These are phyloP conservation scores for Drosophila albomicans DNA, from an alignment of 1,140 invertebrate genomes.

Conservation along the genomic window DNA sequence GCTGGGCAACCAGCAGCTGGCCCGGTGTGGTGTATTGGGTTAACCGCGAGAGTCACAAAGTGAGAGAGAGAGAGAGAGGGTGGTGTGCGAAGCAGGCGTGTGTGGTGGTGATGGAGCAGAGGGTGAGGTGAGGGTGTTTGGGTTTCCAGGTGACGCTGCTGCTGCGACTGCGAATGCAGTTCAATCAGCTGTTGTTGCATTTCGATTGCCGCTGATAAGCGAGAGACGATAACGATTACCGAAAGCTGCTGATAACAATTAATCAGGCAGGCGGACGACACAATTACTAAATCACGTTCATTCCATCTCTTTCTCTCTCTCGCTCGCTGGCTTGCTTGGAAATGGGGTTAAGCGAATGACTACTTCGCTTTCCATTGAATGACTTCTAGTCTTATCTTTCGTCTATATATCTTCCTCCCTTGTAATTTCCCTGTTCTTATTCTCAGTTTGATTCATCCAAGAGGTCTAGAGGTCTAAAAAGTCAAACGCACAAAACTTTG, in stretches of 20 bases:
- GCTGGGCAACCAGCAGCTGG: not conserved
- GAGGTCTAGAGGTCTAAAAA: too few relatives aligned
- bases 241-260: conserved; percentile 23
- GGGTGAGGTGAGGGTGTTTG: not conserved
- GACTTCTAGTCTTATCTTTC: too few relatives aligned
- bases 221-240: conserved; percentile 22
- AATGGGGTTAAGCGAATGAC: not conserved
- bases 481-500: too few relatives aligned
- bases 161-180: not conserved
- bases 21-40: not conserved
- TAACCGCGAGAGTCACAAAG: not conserved
- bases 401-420: not conserved
- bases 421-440: too few relatives aligned
- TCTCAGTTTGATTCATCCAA: too few relatives aligned
- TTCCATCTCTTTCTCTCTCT: not conserved
- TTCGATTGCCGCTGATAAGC: conserved; percentile 28
- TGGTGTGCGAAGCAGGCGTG: not conserved
- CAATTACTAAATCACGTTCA: not conserved
- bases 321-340: not conserved
- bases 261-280: not conserved
- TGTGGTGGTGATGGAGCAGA: not conserved
- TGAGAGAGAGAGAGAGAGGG: not conserved
- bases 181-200: conserved; percentile 39
- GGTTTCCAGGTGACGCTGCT: conserved; percentile 3
- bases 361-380: not conserved